Evolutionary conservation across 2,888 invertebrate species (phyloP).

Genomic region (Lasioglossum malachurum): DNA sequence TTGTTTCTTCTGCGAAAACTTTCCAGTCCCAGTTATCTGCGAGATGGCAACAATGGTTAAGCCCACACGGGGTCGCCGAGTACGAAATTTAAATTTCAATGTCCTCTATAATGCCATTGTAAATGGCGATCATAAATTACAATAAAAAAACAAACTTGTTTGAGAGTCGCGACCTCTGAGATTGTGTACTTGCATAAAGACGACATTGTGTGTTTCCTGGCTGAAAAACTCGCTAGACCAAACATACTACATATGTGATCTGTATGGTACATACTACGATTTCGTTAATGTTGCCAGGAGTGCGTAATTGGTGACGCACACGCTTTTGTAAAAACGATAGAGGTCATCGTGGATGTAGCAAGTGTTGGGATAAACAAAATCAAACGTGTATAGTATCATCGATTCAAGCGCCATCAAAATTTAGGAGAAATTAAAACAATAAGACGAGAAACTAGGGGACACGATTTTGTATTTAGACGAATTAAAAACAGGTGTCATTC

Average conservation of each 20-base stretch:
- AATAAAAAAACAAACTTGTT: neutral
- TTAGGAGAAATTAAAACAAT: no score
- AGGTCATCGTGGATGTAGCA: neutral
- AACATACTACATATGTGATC: constrained; percentile 13
- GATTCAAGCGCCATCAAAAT: no score
- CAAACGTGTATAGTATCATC: no score
- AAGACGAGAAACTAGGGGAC: neutral
- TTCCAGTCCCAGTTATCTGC: neutral
- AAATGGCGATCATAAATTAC: neutral
- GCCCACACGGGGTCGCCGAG: neutral
- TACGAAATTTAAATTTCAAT: neutral
- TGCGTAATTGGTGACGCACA: neutral
- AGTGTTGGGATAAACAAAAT: neutral
- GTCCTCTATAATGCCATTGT: neutral
- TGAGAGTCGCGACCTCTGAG: constrained; percentile 21
- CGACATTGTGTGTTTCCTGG: neutral
- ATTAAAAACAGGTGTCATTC: neutral
- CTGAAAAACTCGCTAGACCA: constrained; percentile 20
- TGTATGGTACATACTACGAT: neutral
- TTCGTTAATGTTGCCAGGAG: neutral
- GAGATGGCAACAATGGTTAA: neutral
- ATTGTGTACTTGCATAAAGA: neutral
- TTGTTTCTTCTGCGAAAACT: neutral
- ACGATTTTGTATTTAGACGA: neutral
- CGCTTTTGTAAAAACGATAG: neutral